A percentile compares a stretch with the other conserved stretches of the same genome.
Conservation (phyloP, 2,888 invertebrate species). For the Smittia aterrima region DNA sequence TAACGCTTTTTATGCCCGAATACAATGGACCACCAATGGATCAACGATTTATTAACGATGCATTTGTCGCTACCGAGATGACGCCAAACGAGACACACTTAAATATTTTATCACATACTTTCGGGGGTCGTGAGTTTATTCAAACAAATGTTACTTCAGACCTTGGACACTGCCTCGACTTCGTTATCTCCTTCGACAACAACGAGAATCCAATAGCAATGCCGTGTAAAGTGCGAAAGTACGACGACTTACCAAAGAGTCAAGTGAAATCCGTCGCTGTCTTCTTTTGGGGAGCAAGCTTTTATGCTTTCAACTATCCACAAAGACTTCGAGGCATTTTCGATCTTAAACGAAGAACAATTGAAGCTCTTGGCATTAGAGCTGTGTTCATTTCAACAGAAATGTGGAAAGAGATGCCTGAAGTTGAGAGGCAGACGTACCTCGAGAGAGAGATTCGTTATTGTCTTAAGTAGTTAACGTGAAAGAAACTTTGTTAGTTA, state of each 20-base stretch:
- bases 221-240: constrained; percentile 5
- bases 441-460: constrained; percentile 30
- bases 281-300: background rate
- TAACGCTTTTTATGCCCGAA: constrained; percentile 54
- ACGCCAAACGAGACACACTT: background rate
- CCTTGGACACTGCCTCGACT: constrained; percentile 43
- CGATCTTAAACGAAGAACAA: background rate
- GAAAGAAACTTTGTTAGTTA: background rate
- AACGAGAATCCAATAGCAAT: constrained; percentile 4
- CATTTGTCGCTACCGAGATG: background rate
- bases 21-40: constrained; percentile 55
- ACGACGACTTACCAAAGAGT: constrained; percentile 22
- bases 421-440: background rate
- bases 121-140: constrained; percentile 41
- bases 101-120: constrained; percentile 38
- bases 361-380: background rate
- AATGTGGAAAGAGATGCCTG: background rate
- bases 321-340: background rate
- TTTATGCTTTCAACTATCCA: constrained; percentile 6
- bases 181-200: constrained; percentile 32
- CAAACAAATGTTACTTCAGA: constrained; percentile 41
- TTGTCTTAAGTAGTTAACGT: background rate
- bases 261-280: constrained; percentile 18
- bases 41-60: constrained; percentile 49
- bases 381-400: background rate